Evolutionary conservation across 2,113 vertebrate genomes (phyloP).

Genomic region (Colius striatus): DNA sequence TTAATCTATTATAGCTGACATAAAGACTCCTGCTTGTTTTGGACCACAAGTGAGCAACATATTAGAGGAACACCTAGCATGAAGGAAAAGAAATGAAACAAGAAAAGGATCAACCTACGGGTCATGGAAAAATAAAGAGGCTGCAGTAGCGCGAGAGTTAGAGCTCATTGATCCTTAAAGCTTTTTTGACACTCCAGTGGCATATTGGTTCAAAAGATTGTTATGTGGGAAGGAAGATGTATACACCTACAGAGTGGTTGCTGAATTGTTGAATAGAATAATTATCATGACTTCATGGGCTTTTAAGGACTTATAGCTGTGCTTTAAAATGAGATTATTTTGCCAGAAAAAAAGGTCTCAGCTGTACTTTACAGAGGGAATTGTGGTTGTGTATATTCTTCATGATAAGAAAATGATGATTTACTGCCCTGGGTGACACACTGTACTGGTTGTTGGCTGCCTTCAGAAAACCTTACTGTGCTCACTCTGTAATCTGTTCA

Average conservation of each 20-base stretch:
- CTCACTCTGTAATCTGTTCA: neutral
- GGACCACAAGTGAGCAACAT: neutral
- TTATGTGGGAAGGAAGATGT: neutral
- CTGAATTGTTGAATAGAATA: neutral
- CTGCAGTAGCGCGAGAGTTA: neutral
- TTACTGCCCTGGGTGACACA: fast-evolving
- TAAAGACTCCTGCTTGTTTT: neutral
- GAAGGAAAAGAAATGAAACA: neutral
- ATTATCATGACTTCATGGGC: neutral
- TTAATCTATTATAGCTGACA: neutral
- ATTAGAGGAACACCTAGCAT: neutral
- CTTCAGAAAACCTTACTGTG: neutral
- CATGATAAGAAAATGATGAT: neutral
- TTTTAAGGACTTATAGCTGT: neutral
- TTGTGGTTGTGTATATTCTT: fast-evolving
- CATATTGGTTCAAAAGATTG: neutral
- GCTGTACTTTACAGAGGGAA: neutral
- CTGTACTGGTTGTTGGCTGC: neutral
- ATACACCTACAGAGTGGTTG: neutral
- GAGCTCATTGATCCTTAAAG: neutral
- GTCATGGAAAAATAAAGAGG: neutral
- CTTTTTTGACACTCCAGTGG: neutral
- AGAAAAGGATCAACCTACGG: neutral
- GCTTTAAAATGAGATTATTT: neutral
- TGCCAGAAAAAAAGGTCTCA: neutral